Evolutionary conservation across 2,888 invertebrate genomes (phyloP).

Genomic region (Salticus scenicus): DNA sequence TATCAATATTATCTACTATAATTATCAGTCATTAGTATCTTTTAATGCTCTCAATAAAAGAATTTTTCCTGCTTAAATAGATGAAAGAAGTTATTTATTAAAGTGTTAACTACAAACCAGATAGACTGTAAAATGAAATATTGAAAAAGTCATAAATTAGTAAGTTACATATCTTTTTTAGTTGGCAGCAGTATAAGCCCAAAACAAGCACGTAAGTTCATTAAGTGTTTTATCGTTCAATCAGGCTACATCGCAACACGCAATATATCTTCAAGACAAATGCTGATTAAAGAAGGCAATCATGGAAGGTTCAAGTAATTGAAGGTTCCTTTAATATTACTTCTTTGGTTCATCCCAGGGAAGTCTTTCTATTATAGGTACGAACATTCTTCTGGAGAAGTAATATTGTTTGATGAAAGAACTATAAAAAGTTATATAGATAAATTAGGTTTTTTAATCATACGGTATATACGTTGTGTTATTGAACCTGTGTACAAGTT

Average conservation of each 20-base stretch:
- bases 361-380: no score
- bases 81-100: neutral
- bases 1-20: neutral
- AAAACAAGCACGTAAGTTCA: neutral
- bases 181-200: neutral
- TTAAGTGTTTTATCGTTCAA: constrained; percentile 1
- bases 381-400: no score
- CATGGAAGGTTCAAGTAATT: neutral
- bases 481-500: no score
- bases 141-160: neutral
- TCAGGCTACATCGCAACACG: neutral
- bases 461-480: no score
- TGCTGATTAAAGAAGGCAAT: neutral
- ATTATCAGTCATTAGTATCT: neutral
- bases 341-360: no score
- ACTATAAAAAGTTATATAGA: no score
- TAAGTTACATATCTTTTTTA: neutral
- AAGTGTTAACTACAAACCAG: neutral
- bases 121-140: neutral
- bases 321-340: neutral
- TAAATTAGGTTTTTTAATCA: no score
- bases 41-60: constrained; percentile 3
- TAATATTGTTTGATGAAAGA: no score
- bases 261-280: neutral
- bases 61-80: neutral